Conservation (phyloP, 2,113 vertebrate genomes). For the Oreocharis arfaki region DNA sequence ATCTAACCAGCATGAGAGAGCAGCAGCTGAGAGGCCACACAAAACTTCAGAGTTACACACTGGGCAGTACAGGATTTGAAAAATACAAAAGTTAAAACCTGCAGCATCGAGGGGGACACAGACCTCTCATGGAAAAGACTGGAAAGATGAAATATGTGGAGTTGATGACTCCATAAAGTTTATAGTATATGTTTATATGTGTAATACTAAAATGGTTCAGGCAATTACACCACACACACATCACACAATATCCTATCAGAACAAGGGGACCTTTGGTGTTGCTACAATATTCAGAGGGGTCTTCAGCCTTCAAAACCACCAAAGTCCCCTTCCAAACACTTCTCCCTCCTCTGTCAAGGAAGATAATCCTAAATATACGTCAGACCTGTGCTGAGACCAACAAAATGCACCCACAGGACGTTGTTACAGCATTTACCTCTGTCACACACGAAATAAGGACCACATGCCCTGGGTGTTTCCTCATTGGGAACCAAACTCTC, state of each 20-base stretch:
- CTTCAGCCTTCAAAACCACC: neutral
- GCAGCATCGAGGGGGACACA: no score
- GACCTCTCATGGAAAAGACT: neutral
- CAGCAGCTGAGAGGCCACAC: no score
- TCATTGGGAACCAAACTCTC: neutral
- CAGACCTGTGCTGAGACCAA: neutral
- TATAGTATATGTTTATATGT: neutral
- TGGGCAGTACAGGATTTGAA: no score
- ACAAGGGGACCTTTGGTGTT: neutral
- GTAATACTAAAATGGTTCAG: neutral
- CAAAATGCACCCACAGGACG: neutral
- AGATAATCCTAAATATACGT: neutral
- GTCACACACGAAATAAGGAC: neutral
- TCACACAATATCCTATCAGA: neutral
- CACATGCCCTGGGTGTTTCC: fast-evolving
- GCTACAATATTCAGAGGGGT: neutral
- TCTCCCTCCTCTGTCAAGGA: neutral
- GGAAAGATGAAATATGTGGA: neutral
- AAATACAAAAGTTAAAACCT: no score
- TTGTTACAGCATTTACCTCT: neutral
- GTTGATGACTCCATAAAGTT: neutral
- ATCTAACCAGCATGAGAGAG: no score
- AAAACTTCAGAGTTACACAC: no score
- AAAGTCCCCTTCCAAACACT: neutral
- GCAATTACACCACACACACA: neutral